Conservation (phyloP, 1,140 invertebrate genomes). For the Leptestheria dahalacensis region DNA sequence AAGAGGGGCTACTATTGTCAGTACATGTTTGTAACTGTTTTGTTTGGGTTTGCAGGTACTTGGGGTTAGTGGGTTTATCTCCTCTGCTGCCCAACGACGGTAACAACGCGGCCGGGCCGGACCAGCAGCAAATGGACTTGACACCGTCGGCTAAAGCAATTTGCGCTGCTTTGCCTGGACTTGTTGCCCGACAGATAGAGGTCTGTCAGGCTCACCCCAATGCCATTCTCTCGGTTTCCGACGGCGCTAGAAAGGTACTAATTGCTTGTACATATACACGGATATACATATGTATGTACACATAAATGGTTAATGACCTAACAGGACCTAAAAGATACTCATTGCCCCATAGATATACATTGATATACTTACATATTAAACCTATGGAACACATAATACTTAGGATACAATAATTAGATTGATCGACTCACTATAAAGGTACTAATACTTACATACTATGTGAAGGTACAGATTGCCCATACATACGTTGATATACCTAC, state of each 20-base stretch:
- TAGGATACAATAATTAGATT: no score
- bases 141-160: slow-evolving; percentile 17
- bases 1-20: no score
- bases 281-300: no score
- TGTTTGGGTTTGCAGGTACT: not conserved
- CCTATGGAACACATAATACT: no score
- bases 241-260: slow-evolving; percentile 29
- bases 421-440: no score
- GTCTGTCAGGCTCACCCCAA: slow-evolving; percentile 35
- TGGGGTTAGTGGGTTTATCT: not conserved
- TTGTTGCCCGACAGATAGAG: slow-evolving; percentile 33
- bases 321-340: no score
- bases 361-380: no score
- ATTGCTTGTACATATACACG: not conserved
- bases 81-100: not conserved
- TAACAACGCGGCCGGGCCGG: slow-evolving; percentile 17
- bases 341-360: no score
- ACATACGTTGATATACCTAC: no score
- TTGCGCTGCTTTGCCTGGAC: slow-evolving; percentile 26
- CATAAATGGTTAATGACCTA: no score
- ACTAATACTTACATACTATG: no score
- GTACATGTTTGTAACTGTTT: not conserved
- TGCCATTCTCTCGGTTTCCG: slow-evolving; percentile 34
- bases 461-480: no score
- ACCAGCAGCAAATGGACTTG: slow-evolving; percentile 16